Evolutionary conservation across 2,888 invertebrate species (phyloP).

Genomic region (Caenorhabditis wallacei): DNA sequence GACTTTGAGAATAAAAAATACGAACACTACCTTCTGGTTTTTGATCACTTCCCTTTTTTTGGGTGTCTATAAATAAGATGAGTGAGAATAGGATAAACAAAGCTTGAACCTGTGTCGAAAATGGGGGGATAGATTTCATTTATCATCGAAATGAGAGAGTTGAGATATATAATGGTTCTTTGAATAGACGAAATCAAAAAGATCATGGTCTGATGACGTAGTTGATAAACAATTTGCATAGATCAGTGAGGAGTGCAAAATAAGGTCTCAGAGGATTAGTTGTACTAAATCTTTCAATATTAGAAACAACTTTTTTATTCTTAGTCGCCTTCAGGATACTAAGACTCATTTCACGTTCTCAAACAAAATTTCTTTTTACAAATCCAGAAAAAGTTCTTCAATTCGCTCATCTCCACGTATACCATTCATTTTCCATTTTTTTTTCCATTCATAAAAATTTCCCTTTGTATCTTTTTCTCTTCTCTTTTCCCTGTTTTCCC

Average conservation of each 20-base stretch:
- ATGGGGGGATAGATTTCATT: slow-evolving; percentile 3
- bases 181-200: slow-evolving; percentile 15
- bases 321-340: no score
- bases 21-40: slow-evolving; percentile 18
- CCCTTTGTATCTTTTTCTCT: background rate
- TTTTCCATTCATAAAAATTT: background rate
- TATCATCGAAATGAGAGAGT: background rate
- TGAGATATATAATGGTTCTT: background rate
- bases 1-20: no score
- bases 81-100: background rate
- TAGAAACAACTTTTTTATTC: no score
- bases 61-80: background rate
- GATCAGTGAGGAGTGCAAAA: slow-evolving; percentile 31
- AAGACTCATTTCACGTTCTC: no score
- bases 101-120: background rate
- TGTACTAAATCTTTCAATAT: background rate
- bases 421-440: no score
- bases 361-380: no score
- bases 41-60: slow-evolving; percentile 24
- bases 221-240: slow-evolving; percentile 39
- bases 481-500: background rate
- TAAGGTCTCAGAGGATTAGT: background rate
- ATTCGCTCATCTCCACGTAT: no score
- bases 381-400: no score
- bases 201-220: slow-evolving; percentile 55